A percentile compares a stretch with the other conserved stretches of the same genome.
Conservation (phyloP, 2,888 invertebrate genomes). For the Hyles lineata region DNA sequence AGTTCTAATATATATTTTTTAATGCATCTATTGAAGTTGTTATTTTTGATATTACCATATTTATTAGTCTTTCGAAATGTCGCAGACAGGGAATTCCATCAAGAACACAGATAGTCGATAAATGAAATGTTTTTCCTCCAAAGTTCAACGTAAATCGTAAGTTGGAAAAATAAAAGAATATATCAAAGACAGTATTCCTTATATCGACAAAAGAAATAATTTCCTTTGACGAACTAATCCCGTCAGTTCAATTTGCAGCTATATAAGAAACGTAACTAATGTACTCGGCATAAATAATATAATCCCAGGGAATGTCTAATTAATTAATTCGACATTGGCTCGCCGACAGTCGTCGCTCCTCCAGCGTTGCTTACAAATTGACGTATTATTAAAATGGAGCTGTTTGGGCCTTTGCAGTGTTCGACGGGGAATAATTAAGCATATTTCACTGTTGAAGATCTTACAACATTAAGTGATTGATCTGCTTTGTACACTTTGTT, state of each 20-base stretch:
- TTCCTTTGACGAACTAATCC: neutral
- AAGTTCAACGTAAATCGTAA: too few species aligned
- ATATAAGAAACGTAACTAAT: slow-evolving; percentile 7
- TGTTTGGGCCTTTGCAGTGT: slow-evolving; percentile 40
- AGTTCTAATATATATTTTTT: too few species aligned
- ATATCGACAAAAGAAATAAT: neutral
- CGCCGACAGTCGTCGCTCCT: slow-evolving; percentile 3
- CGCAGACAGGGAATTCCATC: too few species aligned
- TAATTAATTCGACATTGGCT: slow-evolving; percentile 25
- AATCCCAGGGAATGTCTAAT: slow-evolving; percentile 20
- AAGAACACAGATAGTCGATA: too few species aligned
- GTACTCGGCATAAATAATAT: slow-evolving; percentile 22
- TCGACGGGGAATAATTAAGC: slow-evolving; percentile 38
- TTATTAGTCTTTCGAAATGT: too few species aligned
- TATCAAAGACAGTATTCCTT: neutral
- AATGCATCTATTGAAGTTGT: too few species aligned
- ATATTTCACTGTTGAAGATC: neutral
- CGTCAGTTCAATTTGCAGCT: neutral
- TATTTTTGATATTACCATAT: too few species aligned
- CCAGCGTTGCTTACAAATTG: slow-evolving; percentile 51
- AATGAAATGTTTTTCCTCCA: too few species aligned
- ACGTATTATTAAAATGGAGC: slow-evolving; percentile 54
- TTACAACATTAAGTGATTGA: neutral
- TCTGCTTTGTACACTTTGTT: neutral
- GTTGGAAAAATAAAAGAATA: too few species aligned